These are phyloP conservation scores for Cynopterus brachyotis DNA, from an alignment of 2,113 vertebrate genomes.

Conservation along the genomic window DNA sequence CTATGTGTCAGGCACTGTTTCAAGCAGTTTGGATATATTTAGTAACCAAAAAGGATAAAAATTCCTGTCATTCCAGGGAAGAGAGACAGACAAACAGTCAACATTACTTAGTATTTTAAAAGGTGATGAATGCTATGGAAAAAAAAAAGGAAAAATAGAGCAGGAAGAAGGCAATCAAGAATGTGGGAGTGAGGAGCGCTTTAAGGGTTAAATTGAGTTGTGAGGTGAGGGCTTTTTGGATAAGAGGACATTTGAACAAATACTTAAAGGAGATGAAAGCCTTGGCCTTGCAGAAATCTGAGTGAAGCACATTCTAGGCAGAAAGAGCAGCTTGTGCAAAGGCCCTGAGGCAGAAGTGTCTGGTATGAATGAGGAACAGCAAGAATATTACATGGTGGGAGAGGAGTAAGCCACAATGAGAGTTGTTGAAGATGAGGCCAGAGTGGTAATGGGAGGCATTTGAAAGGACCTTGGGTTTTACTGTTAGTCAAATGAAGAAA, in stretches of 20 bases:
- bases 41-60: background rate
- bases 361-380: background rate
- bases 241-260: background rate
- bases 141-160: background rate
- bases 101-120: background rate
- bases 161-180: background rate
- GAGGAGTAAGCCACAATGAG: background rate
- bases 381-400: background rate
- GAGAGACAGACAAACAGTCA: background rate
- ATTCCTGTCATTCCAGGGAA: background rate
- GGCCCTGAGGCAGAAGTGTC: background rate
- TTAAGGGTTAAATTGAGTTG: background rate
- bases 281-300: background rate
- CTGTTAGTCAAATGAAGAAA: background rate
- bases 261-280: background rate
- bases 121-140: background rate
- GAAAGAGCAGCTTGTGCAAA: background rate
- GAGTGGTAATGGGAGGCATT: no score
- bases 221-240: background rate
- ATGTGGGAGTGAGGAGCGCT: background rate
- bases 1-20: background rate
- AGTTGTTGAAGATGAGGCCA: background rate
- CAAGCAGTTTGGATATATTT: background rate
- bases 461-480: background rate
- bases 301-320: background rate